A percentile compares a stretch with the other conserved stretches of the same genome.
These are phyloP conservation scores for Mormyrops attenuatus DNA, from an alignment of 2,797 vertebrate genomes.

Conservation along the genomic window DNA sequence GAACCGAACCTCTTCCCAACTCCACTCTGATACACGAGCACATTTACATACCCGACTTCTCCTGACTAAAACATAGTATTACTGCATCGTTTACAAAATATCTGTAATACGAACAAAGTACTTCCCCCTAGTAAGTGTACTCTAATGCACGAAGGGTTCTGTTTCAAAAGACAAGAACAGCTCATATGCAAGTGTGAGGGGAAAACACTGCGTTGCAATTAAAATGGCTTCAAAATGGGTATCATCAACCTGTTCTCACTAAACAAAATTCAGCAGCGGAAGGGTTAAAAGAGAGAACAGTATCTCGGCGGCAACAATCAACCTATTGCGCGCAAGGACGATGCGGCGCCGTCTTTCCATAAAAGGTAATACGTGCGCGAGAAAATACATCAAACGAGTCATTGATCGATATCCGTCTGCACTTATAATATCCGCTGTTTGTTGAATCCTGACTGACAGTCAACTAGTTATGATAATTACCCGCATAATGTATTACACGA, in stretches of 20 bases:
- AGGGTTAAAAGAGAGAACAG: conserved; percentile 61
- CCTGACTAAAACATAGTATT: not conserved
- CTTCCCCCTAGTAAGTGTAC: not conserved
- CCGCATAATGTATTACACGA: not conserved
- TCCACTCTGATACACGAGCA: not conserved
- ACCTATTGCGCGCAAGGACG: conserved; percentile 62
- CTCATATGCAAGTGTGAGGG: not conserved
- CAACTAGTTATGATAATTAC: not conserved
- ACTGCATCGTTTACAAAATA: not conserved
- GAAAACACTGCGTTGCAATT: not conserved
- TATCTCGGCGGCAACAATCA: conserved; percentile 57
- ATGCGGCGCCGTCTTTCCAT: conserved; percentile 64
- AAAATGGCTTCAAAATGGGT: not conserved
- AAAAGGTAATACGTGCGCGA: conserved; percentile 63
- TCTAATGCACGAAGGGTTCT: not conserved
- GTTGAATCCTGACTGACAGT: not conserved
- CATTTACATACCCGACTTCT: not conserved
- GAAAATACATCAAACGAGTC: conserved; percentile 41
- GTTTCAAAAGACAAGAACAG: not conserved
- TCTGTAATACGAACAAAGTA: not conserved
- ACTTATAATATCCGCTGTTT: not conserved
- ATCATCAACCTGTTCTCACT: conserved; percentile 6
- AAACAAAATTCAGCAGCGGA: conserved; percentile 59
- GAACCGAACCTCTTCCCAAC: not conserved
- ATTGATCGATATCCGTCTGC: conserved; percentile 28